Evolutionary conservation across 2,113 vertebrate genomes (phyloP), one percentile per base, ranked within the genome.

Genomic region (Bombycilla garrulus): DNA sequence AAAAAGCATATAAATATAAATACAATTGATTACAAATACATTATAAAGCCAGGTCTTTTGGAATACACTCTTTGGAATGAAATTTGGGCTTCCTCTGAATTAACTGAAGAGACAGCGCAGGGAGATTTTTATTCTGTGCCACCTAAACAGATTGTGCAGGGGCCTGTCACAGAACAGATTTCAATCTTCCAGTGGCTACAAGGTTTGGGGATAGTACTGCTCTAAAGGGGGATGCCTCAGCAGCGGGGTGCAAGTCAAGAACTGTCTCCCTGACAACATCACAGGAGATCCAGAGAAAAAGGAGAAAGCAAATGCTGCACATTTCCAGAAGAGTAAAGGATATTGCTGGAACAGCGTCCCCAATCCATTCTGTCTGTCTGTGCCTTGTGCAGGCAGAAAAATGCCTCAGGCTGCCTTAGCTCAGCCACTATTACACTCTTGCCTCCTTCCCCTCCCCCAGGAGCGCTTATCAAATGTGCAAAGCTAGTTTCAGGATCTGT

Each of bases 321-420:
- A 92, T 92, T 96, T 94, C 92, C 36, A 20, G 44, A 92, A 42
- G 88, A 92, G 86, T 86, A 86, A 94, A 94, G 80, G 76, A 95
- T 96, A 64, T 82, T 84, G 88, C 44, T 95, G 93, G 86, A 96
- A 86, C 76, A 93, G 88, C 0, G 3, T 94, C 85, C 85, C 90
- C 64, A 82, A 88, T 93, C 90, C 69, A 92, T 96, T 90, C 90
- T 95, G 82, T 86, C 94, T 95, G 86, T 76, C 94, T 94, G 81
- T 95, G 95, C 82, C 76, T 88, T 81, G 88, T 91, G 85, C 47
- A 83, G 92, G 86, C 92, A 97, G 93, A 78, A 95, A 92, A 96
- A 90, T 29, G 96, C 96, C 96, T 91, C 53, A 4, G 96, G 95
- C 96, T 86, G 65, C 72, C 47, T 96, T 58, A 81, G 81, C 90